Conservation (phyloP, 2,888 invertebrate genomes). For the Sarcophaga subvicina region DNA sequence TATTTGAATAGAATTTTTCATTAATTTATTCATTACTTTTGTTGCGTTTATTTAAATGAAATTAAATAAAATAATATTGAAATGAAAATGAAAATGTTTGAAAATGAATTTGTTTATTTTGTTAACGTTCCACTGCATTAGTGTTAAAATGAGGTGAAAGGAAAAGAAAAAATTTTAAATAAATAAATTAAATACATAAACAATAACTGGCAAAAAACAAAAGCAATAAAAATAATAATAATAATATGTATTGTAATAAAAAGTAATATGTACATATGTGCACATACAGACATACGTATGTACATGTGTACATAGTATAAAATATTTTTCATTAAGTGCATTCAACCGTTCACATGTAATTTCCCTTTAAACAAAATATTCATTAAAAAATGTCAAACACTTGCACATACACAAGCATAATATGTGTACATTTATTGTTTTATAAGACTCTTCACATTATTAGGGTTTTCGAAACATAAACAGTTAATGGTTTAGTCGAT, state of each 20-base stretch:
- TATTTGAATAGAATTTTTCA: no score
- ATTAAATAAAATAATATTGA: neutral
- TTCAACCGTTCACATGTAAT: constrained; percentile 64
- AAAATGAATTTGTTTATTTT: constrained; percentile 28
- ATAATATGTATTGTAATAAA: neutral
- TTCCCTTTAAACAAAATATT: constrained; percentile 52
- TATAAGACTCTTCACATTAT: no score
- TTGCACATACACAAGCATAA: neutral
- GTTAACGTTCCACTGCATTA: constrained; percentile 38
- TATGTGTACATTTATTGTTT: neutral
- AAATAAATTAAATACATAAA: neutral
- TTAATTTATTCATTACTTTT: neutral
- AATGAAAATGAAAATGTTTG: constrained; percentile 16
- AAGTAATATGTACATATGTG: neutral
- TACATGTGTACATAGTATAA: constrained; percentile 26
- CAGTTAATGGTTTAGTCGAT: no score
- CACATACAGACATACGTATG: no score
- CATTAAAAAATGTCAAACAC: neutral
- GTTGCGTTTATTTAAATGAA: constrained; percentile 3
- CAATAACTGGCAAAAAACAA: neutral
- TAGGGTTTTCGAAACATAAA: no score
- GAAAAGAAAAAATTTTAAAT: neutral
- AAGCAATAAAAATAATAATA: neutral
- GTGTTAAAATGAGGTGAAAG: constrained; percentile 3
- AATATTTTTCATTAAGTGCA: constrained; percentile 63